Evolutionary conservation across 1,140 invertebrate species (phyloP), one percentile per base, ranked within the genome.

Genomic region (Mya arenaria): DNA sequence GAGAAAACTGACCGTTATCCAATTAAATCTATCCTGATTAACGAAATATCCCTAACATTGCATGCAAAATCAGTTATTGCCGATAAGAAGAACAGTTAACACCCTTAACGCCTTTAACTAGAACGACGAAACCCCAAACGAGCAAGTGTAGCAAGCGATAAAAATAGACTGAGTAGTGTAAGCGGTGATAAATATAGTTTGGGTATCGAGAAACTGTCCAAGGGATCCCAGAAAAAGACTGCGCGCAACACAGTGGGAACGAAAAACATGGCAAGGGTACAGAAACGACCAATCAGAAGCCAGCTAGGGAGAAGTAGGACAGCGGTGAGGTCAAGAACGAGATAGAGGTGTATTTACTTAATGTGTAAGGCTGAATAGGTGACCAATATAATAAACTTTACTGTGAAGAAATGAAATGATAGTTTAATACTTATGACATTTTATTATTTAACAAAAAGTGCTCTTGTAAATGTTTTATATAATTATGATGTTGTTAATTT

Each of bases 321-420:
- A 34, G 30, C 30, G 36, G 28, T 34, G 60, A 34, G 32, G 60
- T 23, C 17, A 63, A 28, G 19, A 5, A 28, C 5, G 28, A 5
- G 4, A 63, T 63, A 32, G 36, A 63, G 5, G 10, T 8, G 10
- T 15, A 17, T 5, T 30, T 63, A 6, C 36, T 63, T 4, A 63
- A 63, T 36, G 32, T 30, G 4, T 6, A 63, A 6, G 60, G 60
- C 5, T 6, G 8, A 5, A 30, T 63, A 30, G 6, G 10, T 10
- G 36, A 63, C 30, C 17, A 28, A 23, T 15, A 32, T 5, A 63
- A 63, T 63, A 63, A 63, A 63, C 60, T 63, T 63, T 25, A 63
- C 19, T n/a, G n/a, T n/a, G n/a, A n/a, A n/a, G n/a, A n/a, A n/a
- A n/a, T n/a, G n/a, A 30, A 15, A 10, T 10, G 15, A 23, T 4